phyloP scores from a whole-genome alignment of 2,797 vertebrate species.

The Borostomias antarcticus region DNA sequence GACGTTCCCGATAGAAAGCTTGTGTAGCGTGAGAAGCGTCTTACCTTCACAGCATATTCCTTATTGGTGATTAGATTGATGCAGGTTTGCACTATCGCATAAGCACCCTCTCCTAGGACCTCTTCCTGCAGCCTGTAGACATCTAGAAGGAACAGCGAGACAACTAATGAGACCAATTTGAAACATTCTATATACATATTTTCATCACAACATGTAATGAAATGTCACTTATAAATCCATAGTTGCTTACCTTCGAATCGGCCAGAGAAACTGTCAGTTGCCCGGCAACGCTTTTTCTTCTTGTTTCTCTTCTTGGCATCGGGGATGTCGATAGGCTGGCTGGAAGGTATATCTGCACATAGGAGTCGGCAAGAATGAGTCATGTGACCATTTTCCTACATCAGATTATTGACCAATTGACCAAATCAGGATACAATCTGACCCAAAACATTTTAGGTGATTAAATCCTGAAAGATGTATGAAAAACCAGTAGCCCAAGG shows the following conservation, averaged over 20 bases:
- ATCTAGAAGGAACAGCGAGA: conserved; percentile 69
- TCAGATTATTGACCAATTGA: no score
- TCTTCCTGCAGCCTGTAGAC: conserved; percentile 97
- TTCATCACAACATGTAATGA: background rate
- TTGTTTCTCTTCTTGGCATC: conserved; percentile 96
- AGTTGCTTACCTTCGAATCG: conserved; percentile 88
- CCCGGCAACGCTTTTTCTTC: conserved; percentile 97
- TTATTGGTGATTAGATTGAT: conserved; percentile 96
- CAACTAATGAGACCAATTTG: no score
- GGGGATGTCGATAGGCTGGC: conserved; percentile 96
- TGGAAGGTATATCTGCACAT: conserved; percentile 88
- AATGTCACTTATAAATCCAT: background rate
- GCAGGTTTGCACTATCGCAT: conserved; percentile 94
- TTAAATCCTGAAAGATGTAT: no score
- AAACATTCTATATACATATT: no score
- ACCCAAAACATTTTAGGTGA: no score
- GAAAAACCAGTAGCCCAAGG: no score
- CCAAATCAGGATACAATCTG: background rate
- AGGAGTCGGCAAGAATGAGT: background rate
- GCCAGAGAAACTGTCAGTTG: conserved; percentile 97
- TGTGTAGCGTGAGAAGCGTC: background rate
- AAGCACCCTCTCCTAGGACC: conserved; percentile 93
- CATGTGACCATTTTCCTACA: background rate
- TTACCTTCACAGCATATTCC: conserved; percentile 97
- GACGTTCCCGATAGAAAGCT: background rate